These are phyloP conservation scores for Rhogogaster chlorosoma DNA, from an alignment of 2,888 invertebrate genomes.

Conservation along the genomic window DNA sequence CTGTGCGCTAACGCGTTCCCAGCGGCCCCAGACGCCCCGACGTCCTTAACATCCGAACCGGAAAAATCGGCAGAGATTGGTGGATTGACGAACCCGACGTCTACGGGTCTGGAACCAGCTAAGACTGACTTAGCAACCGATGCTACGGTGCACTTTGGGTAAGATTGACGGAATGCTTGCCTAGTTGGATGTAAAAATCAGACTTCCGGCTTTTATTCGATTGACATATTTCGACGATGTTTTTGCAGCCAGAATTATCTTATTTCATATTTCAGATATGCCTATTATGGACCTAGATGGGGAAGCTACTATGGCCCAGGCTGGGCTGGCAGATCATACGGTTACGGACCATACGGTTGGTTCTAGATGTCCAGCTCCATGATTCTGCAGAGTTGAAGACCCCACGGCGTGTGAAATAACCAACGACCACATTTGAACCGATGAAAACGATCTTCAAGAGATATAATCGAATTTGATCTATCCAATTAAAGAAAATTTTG, in stretches of 20 bases:
- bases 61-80: neutral
- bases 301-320: neutral
- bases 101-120: neutral
- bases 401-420: neutral
- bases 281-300: neutral
- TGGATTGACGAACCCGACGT: too few species aligned
- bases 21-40: neutral
- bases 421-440: neutral
- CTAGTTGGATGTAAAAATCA: neutral
- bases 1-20: neutral
- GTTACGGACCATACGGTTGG: neutral
- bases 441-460: neutral
- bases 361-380: neutral
- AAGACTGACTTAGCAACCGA: constrained; percentile 17
- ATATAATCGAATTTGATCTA: neutral
- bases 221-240: neutral
- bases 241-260: neutral
- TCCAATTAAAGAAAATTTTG: neutral
- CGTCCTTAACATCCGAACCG: neutral
- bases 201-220: neutral
- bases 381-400: neutral
- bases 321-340: neutral
- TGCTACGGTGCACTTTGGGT: constrained; percentile 7
- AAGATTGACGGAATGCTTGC: neutral
- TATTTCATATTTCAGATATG: neutral